These are phyloP conservation scores for Scomber colias DNA, from an alignment of 2,113 vertebrate species.

Conservation along the genomic window DNA sequence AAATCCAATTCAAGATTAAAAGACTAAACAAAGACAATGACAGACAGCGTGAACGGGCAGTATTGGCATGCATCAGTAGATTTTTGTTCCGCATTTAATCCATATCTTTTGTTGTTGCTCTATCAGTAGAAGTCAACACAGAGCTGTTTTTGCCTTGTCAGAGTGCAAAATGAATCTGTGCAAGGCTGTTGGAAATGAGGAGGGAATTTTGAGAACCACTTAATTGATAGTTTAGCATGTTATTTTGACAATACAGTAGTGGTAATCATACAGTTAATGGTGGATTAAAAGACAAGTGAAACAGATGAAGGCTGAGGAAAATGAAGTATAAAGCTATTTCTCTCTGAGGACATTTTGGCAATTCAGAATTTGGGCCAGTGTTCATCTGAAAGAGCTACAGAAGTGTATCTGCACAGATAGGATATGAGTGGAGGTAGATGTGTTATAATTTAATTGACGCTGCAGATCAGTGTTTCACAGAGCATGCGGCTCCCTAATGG, in stretches of 20 bases:
- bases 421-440: neutral
- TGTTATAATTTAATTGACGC: conserved; percentile 6
- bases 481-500: neutral
- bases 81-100: neutral
- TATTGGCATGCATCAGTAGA: too few species aligned
- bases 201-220: neutral
- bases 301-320: neutral
- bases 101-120: neutral
- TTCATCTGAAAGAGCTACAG: conserved; percentile 2
- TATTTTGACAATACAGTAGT: neutral
- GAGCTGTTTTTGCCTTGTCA: neutral
- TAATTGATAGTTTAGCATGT: neutral
- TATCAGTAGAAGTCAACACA: neutral
- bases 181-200: neutral
- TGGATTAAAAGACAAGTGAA: neutral
- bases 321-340: neutral
- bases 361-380: neutral
- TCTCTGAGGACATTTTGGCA: neutral
- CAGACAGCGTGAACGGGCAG: too few species aligned
- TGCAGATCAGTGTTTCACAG: conserved; percentile 4
- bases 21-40: too few species aligned
- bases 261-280: neutral
- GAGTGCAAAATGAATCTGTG: neutral
- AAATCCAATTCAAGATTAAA: too few species aligned
- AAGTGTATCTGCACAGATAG: conserved; percentile 7